Evolutionary conservation across 2,797 vertebrate genomes (phyloP).

Genomic region (Percopsis omiscomaycus): DNA sequence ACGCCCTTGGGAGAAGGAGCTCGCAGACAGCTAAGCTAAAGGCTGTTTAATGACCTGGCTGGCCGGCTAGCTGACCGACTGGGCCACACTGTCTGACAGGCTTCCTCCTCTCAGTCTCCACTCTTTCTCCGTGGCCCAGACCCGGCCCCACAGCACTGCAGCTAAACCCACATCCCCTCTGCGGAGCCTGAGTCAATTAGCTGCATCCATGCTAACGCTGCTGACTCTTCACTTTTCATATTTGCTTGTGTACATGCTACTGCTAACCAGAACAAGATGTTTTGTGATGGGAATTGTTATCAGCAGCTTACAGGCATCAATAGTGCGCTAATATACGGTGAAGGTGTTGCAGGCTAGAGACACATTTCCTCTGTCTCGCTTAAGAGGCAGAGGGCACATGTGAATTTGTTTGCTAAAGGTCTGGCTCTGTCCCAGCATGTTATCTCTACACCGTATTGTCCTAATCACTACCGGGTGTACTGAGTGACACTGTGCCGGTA

Average conservation of each 20-base stretch:
- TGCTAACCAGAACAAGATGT: slow-evolving; percentile 62
- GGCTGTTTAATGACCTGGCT: slow-evolving; percentile 61
- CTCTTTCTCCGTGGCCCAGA: slow-evolving; percentile 27
- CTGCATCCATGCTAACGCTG: slow-evolving; percentile 52
- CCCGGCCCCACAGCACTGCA: slow-evolving; percentile 37
- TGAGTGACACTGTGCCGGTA: slow-evolving; percentile 1
- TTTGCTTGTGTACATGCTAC: slow-evolving; percentile 42
- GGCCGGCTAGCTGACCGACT: slow-evolving; percentile 41
- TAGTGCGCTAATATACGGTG: slow-evolving; percentile 22
- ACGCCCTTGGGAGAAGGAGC: slow-evolving; percentile 46
- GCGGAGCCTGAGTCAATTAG: slow-evolving; percentile 67
- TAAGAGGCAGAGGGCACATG: slow-evolving; percentile 43
- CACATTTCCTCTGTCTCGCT: slow-evolving; percentile 41
- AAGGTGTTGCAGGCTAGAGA: slow-evolving; percentile 33
- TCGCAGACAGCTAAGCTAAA: slow-evolving; percentile 30
- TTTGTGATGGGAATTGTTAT: slow-evolving; percentile 50
- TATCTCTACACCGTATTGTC: slow-evolving; percentile 55
- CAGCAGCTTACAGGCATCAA: slow-evolving; percentile 24
- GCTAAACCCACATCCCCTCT: slow-evolving; percentile 67
- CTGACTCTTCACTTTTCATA: slow-evolving; percentile 60
- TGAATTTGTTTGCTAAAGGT: slow-evolving; percentile 43
- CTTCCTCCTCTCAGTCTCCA: slow-evolving; percentile 46
- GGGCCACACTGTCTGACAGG: slow-evolving; percentile 49
- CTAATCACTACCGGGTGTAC: slow-evolving; percentile 18
- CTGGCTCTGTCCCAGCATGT: slow-evolving; percentile 38